Base-by-base conservation (phyloP, 2,113 vertebrate species). In the Antennarius striatus region DNA sequence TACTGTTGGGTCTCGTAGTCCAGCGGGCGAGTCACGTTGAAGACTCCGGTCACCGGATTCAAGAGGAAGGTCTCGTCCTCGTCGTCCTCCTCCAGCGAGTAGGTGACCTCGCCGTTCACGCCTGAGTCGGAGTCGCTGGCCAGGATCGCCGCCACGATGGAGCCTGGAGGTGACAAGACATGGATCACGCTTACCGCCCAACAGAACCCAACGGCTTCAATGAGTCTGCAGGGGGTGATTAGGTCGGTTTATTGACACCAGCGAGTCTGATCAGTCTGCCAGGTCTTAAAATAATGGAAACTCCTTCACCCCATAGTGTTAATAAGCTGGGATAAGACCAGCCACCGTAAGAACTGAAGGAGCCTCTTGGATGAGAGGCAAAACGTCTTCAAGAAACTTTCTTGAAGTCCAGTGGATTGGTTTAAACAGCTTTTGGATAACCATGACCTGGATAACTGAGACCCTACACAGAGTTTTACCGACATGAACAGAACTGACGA, bases 91-190 rank as follows among this genome's bases (percentile, higher is more conserved):
- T 91, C 95, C n/a, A 99, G 92, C 0, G 84, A 91, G 68, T 99
- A 99, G 0, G 96, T 99, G 82, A 99, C 93, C 90, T 99, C 98
- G 15, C 98, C 98, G 0, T 98, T 98, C 49, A 90, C 58, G 0
- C 96, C 96, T 0, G 97, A 95, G 86, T 99, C 98, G 0, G 94
- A 94, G 16, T 99, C 98, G 5, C 94, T 96, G 53, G 98, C 98
- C 73, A 98, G 84, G 68, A 98, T 95, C 39, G 96, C 96, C 58
- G 96, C 97, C 80, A 99, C 96, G 40, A 99, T 92, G 74, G 97
- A 96, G 74, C 97, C 98, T 99, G 86, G 51, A 72, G 15, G n/a
- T 45, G 46, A 32, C 28, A 79, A 39, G 53, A 6, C 22, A 80
- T 57, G 72, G 71, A 51, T 70, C 55, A 36, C 58, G 40, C 77